These are phyloP conservation scores for Chiloscyllium punctatum DNA, from an alignment of 2,797 vertebrate genomes.

Conservation along the genomic window DNA sequence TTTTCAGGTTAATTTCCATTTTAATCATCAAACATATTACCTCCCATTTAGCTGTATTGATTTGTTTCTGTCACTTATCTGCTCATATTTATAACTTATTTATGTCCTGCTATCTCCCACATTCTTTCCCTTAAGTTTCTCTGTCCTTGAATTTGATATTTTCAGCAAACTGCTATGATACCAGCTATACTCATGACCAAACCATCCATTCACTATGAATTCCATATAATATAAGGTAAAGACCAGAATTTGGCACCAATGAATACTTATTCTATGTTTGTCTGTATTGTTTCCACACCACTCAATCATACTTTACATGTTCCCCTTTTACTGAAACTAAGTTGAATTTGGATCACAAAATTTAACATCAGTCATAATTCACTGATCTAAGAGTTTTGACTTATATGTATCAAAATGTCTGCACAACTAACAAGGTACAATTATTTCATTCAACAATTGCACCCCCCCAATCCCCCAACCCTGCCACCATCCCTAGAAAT, in stretches of 20 bases:
- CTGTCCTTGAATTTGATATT: not conserved
- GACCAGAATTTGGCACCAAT: not conserved
- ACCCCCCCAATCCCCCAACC: not conserved
- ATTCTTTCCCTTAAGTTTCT: not conserved
- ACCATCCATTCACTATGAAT: not conserved
- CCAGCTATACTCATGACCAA: not conserved
- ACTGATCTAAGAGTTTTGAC: not conserved
- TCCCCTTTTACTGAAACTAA: not conserved
- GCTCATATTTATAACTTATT: not conserved
- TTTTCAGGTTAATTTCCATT: not conserved
- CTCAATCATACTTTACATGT: not conserved
- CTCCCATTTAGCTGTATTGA: not conserved
- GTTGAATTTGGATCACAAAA: not conserved
- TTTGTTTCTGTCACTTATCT: not conserved
- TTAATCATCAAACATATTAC: not conserved
- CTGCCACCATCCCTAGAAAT: not conserved
- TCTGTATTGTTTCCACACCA: not conserved
- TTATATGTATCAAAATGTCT: not conserved
- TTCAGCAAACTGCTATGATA: not conserved
- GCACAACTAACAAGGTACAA: not conserved
- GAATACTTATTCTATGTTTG: not conserved
- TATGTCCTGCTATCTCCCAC: not conserved
- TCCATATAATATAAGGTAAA: not conserved
- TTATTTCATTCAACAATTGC: not conserved
- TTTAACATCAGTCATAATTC: not conserved